Base-by-base conservation (phyloP, 2,888 invertebrate species). In the Tachystola acroxantha region DNA sequence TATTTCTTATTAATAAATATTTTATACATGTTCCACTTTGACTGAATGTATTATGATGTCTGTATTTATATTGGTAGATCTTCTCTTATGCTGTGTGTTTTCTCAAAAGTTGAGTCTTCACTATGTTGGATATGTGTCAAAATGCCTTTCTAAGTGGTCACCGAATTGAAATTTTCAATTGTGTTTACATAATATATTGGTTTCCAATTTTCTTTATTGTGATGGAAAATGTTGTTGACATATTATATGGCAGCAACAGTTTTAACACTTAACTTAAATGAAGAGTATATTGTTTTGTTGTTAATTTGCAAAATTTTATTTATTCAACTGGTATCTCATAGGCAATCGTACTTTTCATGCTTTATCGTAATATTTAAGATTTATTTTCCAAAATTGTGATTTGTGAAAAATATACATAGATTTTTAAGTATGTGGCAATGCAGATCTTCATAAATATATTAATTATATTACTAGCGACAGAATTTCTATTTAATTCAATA, bases 391-490 rank as follows among this genome's bases (percentile, higher is more conserved):
- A 79, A 76, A 75, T 64, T 74, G 67, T 61, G 65, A 68, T 74
- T 76, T 71, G 72, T 78, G 81, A 84, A 85, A 86, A 85, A 84
- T 82, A 85, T 82, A 79, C 82, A 84, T 85, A 85, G 81, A 81
- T 77, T 86, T 84, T 81, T 84, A 86, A 84, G 84, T 82, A 85
- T 85, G 80, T 86, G 86, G 86, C 86, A 86, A 86, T 86, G 86
- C 86, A 86, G 86, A 86, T 86, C 85, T 75, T 81, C 82, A 79
- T 78, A 72, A 70, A 35, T 73, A 35, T 73, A 78, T 75, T 71
- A 65, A 76, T 77, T 76, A 59, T 70, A 73, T 61, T 64, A 68
- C 64, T 62, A 72, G 69, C 68, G 69, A 75, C 59, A 69, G 66
- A 67, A 69, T 70, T 71, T 71, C 72, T 80, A 77, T 77, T 74